Evolutionary conservation across 2,113 vertebrate species (phyloP).

Genomic region (Danio rerio): GRCz12tu NC_133199.1:42672501-42673000

Average conservation of each 20-base stretch:
- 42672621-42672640: constrained; percentile 38
- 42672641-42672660: constrained; percentile 42
- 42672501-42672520: neutral
- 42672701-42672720: neutral
- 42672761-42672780: neutral
- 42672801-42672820: constrained; percentile 11
- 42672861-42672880: neutral
- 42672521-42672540: neutral
- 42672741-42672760: neutral
- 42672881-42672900: constrained; percentile 46
- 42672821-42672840: neutral
- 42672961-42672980: neutral
- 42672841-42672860: neutral
- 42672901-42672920: constrained; percentile 4
- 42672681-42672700: constrained; percentile 1
- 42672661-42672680: constrained; percentile 39
- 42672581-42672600: constrained; percentile 47
- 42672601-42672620: constrained; percentile 51
- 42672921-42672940: neutral
- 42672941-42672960: neutral
- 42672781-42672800: neutral
- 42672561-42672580: constrained; percentile 54
- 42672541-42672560: constrained; percentile 35
- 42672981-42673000: neutral
- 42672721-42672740: neutral